Conservation (phyloP, 1,140 invertebrate genomes). For the Caenorhabditis briggsae region DNA sequence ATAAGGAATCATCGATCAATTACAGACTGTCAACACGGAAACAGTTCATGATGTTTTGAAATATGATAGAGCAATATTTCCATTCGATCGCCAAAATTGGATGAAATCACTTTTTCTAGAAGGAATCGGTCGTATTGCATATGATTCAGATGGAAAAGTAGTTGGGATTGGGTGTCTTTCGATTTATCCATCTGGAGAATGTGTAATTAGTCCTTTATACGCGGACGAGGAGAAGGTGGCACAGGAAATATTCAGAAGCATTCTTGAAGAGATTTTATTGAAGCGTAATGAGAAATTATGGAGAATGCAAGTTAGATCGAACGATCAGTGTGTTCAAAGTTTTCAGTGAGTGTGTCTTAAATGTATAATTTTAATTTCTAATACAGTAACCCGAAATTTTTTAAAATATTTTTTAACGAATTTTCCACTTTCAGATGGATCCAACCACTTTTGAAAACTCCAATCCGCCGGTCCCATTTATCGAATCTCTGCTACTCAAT, state of each 20-base stretch:
- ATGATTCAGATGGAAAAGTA: slow-evolving; percentile 12
- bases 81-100: slow-evolving; percentile 38
- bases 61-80: slow-evolving; percentile 50
- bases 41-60: slow-evolving; percentile 39
- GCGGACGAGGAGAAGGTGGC: not conserved
- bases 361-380: not conserved
- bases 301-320: slow-evolving; percentile 39
- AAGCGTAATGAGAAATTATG: not conserved
- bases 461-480: not conserved
- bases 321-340: slow-evolving; percentile 10
- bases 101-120: slow-evolving; percentile 29
- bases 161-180: slow-evolving; percentile 37
- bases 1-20: slow-evolving; percentile 18
- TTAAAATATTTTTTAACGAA: not conserved
- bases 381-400: too few species aligned
- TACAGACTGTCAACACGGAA: slow-evolving; percentile 20
- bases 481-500: slow-evolving; percentile 46
- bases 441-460: not conserved
- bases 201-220: slow-evolving; percentile 33
- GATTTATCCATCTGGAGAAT: slow-evolving; percentile 40
- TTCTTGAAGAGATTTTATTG: slow-evolving; percentile 17
- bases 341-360: not conserved
- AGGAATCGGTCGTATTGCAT: slow-evolving; percentile 34
- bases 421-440: slow-evolving; percentile 18
- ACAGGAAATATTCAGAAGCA: slow-evolving; percentile 9